Conservation (phyloP, 2,113 vertebrate genomes). For the Cephalophus harveyi region DNA sequence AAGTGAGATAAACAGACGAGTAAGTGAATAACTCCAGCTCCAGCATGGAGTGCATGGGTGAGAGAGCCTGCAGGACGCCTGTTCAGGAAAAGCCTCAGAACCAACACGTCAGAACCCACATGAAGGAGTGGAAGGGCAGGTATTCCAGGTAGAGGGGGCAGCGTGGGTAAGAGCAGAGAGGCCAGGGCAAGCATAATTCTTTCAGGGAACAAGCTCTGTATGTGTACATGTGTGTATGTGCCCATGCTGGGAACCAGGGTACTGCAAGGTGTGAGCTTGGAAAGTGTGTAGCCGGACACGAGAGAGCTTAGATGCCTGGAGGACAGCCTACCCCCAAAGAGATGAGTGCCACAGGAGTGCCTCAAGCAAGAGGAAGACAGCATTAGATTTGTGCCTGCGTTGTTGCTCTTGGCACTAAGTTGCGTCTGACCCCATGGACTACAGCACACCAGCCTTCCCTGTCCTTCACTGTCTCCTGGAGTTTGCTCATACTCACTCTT, state of each 20-base stretch:
- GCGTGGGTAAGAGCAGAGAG: not conserved
- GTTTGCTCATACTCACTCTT: not conserved
- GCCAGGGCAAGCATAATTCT: not conserved
- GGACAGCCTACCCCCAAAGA: not conserved
- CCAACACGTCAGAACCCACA: not conserved
- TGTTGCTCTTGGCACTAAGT: not conserved
- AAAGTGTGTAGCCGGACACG: not conserved
- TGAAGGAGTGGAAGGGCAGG: not conserved
- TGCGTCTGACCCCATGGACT: not conserved
- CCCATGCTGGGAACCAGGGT: not conserved
- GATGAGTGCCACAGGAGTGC: not conserved
- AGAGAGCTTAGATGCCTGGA: not conserved
- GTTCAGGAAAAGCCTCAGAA: not conserved
- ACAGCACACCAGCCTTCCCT: not conserved
- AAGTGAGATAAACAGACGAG: not conserved
- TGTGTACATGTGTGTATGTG: rapidly evolving
- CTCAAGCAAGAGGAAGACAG: not conserved
- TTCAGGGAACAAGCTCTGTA: not conserved
- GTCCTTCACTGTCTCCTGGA: not conserved
- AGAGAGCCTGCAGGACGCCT: not conserved
- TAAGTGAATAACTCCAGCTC: not conserved
- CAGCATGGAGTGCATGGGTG: not conserved
- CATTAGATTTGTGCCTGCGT: not conserved
- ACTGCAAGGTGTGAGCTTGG: not conserved
- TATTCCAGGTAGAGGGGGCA: not conserved